These are phyloP conservation scores for Dolomedes plantarius DNA, from an alignment of 2,888 invertebrate genomes.

Conservation along the genomic window DNA sequence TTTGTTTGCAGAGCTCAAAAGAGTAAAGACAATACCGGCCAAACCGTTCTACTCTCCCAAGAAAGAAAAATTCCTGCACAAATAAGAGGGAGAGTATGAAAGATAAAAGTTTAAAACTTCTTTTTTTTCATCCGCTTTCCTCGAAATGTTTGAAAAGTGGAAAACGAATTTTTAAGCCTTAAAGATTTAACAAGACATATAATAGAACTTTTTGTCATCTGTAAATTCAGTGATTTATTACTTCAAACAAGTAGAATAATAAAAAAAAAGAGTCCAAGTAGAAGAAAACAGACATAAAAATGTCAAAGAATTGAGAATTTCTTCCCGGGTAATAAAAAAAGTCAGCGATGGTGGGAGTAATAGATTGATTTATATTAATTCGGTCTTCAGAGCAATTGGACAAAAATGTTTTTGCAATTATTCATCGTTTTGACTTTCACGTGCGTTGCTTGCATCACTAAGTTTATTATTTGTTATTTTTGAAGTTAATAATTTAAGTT, in stretches of 20 bases:
- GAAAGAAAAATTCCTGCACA: background rate
- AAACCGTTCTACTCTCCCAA: too few relatives aligned
- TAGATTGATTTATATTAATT: constrained; percentile 3
- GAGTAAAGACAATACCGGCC: too few relatives aligned
- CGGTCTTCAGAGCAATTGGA: background rate
- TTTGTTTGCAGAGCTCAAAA: too few relatives aligned
- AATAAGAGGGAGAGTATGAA: background rate
- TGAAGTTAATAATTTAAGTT: too few relatives aligned
- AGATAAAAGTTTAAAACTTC: background rate
- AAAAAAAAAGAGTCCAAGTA: background rate
- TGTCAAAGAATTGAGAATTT: background rate
- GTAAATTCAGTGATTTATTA: constrained; percentile 14
- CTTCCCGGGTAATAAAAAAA: background rate
- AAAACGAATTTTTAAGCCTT: constrained; percentile 14
- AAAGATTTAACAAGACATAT: constrained; percentile 5
- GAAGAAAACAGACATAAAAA: constrained; percentile 10
- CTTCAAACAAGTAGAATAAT: background rate
- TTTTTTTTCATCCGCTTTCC: background rate
- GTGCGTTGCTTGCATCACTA: too few relatives aligned
- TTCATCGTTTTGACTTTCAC: too few relatives aligned
- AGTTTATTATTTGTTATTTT: too few relatives aligned
- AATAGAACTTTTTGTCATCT: constrained; percentile 11
- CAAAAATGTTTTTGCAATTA: too few relatives aligned
- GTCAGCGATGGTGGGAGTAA: background rate
- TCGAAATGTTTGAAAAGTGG: background rate